phyloP scores from a whole-genome alignment of 2,113 vertebrate species.

The Andinoacara biseriatus region DNA sequence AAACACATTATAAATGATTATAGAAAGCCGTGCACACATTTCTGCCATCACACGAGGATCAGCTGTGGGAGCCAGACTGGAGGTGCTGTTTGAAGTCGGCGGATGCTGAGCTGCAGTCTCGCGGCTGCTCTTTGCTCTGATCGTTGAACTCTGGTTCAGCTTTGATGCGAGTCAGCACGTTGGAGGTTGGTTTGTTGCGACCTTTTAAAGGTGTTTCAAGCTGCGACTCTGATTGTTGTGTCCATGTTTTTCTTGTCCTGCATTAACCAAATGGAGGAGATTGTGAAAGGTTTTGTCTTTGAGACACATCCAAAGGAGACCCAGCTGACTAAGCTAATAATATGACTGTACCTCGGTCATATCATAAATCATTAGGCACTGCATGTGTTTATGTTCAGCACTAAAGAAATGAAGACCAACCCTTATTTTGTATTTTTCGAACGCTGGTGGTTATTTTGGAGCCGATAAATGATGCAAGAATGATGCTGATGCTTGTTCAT shows the following conservation, averaged over 20 bases:
- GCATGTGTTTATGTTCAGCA: constrained; percentile 9
- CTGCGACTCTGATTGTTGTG: not conserved
- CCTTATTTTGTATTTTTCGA: not conserved
- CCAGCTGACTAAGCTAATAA: constrained; percentile 18
- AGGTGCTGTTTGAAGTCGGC: not conserved
- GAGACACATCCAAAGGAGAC: not conserved
- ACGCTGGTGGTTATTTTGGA: not conserved
- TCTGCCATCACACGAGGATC: constrained; percentile 13
- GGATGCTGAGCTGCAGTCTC: not conserved
- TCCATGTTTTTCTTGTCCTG: not conserved
- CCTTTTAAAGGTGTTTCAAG: constrained; percentile 10
- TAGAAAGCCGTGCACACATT: not conserved
- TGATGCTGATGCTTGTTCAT: constrained; percentile 34
- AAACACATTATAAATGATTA: too few relatives aligned
- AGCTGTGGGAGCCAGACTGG: not conserved
- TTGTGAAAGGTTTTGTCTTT: not conserved
- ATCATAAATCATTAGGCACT: constrained; percentile 1
- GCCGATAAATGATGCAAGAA: constrained; percentile 13
- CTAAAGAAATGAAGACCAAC: not conserved
- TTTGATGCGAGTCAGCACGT: constrained; percentile 8
- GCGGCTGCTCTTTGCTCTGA: constrained; percentile 28
- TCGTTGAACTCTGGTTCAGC: not conserved
- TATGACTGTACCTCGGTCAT: not conserved
- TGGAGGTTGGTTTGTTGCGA: not conserved
- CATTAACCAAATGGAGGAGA: not conserved